Evolutionary conservation across 1,140 invertebrate genomes (phyloP).

Genomic region (Caenorhabditis tropicalis): DNA sequence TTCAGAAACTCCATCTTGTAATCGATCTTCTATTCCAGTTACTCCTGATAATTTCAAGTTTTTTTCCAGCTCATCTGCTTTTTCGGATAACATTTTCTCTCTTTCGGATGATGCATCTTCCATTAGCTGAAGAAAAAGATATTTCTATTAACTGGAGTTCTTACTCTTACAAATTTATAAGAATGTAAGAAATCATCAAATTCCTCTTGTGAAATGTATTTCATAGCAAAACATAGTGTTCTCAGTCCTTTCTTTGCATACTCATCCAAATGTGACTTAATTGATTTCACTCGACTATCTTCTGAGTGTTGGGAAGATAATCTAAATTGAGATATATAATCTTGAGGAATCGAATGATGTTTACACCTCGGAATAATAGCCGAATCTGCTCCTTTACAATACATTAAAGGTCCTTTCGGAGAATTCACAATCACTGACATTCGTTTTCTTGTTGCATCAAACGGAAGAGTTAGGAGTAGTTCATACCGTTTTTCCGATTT

Average conservation of each 20-base stretch:
- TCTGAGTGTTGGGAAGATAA: neutral
- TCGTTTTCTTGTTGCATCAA: conserved; percentile 90
- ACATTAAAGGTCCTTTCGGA: conserved; percentile 78
- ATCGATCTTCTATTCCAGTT: conserved; percentile 59
- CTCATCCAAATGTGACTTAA: conserved; percentile 86
- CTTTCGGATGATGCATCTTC: conserved; percentile 84
- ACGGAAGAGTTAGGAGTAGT: conserved; percentile 82
- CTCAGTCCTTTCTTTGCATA: conserved; percentile 79
- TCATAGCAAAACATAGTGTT: conserved; percentile 86
- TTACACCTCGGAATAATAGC: conserved; percentile 47
- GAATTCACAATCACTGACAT: conserved; percentile 89
- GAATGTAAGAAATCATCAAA: conserved; percentile 24
- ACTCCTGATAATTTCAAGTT: conserved; percentile 74
- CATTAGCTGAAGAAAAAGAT: conserved; percentile 79
- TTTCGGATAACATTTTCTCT: conserved; percentile 79
- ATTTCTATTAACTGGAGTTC: neutral
- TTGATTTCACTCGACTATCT: conserved; percentile 72
- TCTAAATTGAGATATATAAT: conserved; percentile 70
- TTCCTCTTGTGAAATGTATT: conserved; percentile 80
- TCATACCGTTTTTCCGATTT: conserved; percentile 82
- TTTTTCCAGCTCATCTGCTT: conserved; percentile 15
- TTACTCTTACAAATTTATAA: conserved; percentile 43
- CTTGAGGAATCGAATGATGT: too few species aligned
- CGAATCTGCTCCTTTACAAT: conserved; percentile 89
- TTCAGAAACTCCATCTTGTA: conserved; percentile 77